phyloP scores from a whole-genome alignment of 2,888 invertebrate species.

The Brenthis ino region DNA sequence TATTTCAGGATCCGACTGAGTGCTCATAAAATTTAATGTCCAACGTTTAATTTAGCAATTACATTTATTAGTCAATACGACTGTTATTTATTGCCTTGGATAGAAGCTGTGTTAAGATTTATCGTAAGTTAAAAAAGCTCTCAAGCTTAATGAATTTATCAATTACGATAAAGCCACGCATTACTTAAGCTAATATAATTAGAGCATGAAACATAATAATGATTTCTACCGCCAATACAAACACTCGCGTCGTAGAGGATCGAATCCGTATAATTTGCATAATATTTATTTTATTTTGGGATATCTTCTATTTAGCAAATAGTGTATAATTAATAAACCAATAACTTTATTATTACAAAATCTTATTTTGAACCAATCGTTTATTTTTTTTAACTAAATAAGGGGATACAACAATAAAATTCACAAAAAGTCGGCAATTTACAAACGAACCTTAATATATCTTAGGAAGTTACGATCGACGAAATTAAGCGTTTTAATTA shows the following conservation, averaged over 20 bases:
- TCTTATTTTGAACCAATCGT: not conserved
- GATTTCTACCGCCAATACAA: not conserved
- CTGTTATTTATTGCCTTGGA: slow-evolving; percentile 17
- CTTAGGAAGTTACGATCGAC: slow-evolving; percentile 36
- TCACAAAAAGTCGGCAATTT: slow-evolving; percentile 18
- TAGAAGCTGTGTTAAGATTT: slow-evolving; percentile 17
- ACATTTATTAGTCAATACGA: slow-evolving; percentile 25
- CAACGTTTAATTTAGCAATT: slow-evolving; percentile 46
- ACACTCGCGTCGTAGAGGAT: not conserved
- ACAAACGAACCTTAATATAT: slow-evolving; percentile 36
- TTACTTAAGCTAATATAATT: too few relatives aligned
- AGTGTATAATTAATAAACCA: too few relatives aligned
- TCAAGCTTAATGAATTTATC: slow-evolving; percentile 2
- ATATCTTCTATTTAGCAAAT: too few relatives aligned
- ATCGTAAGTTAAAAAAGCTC: slow-evolving; percentile 5
- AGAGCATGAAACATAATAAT: not conserved
- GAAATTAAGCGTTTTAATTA: slow-evolving; percentile 38
- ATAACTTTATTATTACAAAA: not conserved
- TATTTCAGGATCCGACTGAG: slow-evolving; percentile 53
- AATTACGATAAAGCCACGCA: too few relatives aligned
- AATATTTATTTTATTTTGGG: too few relatives aligned
- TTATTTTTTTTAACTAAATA: slow-evolving; percentile 3
- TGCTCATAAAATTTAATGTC: slow-evolving; percentile 51
- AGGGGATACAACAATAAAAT: slow-evolving; percentile 14
- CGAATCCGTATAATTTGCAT: too few relatives aligned